Conservation (phyloP, 2,113 vertebrate genomes). For the Poeciliopsis turrubarensis region DNA sequence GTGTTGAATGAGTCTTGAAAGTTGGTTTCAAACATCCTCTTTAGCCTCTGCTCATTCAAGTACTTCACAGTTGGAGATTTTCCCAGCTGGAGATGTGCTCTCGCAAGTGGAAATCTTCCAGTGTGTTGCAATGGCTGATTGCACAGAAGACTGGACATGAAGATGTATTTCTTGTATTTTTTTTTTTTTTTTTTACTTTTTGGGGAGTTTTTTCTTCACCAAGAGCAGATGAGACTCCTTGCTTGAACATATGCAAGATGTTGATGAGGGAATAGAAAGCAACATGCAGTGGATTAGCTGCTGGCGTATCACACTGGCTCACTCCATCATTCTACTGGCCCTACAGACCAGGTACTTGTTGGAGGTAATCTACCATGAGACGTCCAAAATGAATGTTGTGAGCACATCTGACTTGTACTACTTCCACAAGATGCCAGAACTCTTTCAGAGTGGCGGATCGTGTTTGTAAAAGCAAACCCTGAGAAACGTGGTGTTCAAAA, state of each 20-base stretch:
- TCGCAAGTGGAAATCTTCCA: neutral
- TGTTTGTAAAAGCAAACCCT: neutral
- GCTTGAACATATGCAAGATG: neutral
- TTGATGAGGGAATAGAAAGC: neutral
- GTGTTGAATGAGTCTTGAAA: neutral
- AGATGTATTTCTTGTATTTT: neutral
- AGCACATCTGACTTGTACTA: neutral
- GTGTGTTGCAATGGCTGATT: neutral
- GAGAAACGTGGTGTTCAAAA: neutral
- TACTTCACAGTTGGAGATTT: neutral
- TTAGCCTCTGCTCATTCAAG: neutral
- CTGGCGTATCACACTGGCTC: neutral
- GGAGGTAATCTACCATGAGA: neutral
- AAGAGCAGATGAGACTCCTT: neutral
- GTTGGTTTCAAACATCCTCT: neutral
- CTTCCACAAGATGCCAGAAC: neutral
- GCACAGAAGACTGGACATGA: neutral
- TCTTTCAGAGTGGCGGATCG: no score
- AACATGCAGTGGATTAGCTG: neutral
- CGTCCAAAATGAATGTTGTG: neutral
- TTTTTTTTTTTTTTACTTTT: no score
- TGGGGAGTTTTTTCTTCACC: neutral
- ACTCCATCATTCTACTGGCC: neutral
- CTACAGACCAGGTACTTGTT: neutral
- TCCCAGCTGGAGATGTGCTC: neutral